These are phyloP conservation scores for Aphrophora alni DNA, from an alignment of 2,888 invertebrate genomes.

Conservation along the genomic window DNA sequence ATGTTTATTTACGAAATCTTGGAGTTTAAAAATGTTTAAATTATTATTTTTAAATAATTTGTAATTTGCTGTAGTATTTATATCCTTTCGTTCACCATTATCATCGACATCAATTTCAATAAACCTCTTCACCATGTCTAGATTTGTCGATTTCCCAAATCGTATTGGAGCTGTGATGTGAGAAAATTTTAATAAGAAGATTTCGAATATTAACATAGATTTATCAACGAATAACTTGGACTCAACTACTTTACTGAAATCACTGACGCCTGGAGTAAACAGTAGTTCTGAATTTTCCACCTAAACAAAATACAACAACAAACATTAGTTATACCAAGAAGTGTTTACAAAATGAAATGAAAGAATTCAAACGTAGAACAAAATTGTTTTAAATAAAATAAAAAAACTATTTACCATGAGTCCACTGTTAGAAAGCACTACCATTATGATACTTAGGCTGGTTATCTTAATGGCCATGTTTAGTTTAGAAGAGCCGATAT, in stretches of 20 bases:
- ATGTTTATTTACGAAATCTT: background rate
- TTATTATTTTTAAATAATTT: background rate
- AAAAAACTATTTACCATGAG: too few species aligned
- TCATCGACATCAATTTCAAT: background rate
- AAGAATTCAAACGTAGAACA: too few species aligned
- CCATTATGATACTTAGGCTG: too few species aligned
- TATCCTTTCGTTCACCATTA: background rate
- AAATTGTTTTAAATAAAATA: too few species aligned
- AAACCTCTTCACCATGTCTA: background rate
- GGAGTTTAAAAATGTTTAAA: background rate
- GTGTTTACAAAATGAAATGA: too few species aligned
- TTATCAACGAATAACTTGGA: background rate
- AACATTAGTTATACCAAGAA: too few species aligned
- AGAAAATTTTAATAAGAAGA: background rate
- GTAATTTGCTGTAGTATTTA: background rate
- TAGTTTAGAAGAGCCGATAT: too few species aligned
- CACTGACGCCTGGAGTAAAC: background rate
- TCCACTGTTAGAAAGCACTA: too few species aligned
- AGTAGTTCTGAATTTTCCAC: background rate
- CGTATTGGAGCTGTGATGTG: background rate
- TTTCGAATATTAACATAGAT: background rate
- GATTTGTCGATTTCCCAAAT: background rate
- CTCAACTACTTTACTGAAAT: background rate
- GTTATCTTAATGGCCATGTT: too few species aligned
- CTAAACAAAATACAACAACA: background rate